Percentiles rank a stretch among this genome's conserved stretches.
Evolutionary conservation across 1,140 invertebrate species (phyloP).

Genomic region (Sinella curviseta): DNA sequence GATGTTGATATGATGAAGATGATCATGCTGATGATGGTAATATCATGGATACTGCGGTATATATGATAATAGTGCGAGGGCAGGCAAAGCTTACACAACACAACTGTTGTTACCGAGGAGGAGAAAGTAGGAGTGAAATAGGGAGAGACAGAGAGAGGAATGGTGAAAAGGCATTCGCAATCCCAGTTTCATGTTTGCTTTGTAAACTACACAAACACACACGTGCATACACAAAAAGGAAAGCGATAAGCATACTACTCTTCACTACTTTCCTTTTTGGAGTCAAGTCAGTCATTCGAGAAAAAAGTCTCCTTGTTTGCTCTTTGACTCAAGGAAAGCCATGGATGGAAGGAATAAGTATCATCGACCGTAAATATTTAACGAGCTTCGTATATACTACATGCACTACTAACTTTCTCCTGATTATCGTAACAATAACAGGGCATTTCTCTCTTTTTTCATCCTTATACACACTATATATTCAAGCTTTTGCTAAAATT

Average conservation of each 20-base stretch:
- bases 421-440: conserved; percentile 11
- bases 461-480: not conserved
- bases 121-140: no score
- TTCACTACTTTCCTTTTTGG: not conserved
- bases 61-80: no score
- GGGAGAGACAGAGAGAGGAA: not conserved
- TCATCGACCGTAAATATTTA: conserved; percentile 25
- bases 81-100: no score
- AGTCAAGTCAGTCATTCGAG: conserved; percentile 4
- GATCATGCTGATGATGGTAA: no score
- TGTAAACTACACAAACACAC: not conserved
- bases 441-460: not conserved
- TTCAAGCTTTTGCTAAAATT: no score
- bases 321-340: not conserved
- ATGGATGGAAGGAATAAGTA: not conserved
- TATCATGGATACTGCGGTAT: no score
- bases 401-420: no score
- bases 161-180: not conserved
- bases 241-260: not conserved
- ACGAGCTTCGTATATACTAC: not conserved
- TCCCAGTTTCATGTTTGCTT: conserved; percentile 6
- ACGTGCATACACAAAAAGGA: no score
- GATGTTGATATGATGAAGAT: no score
- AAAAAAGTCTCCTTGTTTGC: conserved; percentile 5
- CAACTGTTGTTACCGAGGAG: no score